phyloP scores from a whole-genome alignment of 64 coral and sea anemone genomes.

The Actinia equina region DNA sequence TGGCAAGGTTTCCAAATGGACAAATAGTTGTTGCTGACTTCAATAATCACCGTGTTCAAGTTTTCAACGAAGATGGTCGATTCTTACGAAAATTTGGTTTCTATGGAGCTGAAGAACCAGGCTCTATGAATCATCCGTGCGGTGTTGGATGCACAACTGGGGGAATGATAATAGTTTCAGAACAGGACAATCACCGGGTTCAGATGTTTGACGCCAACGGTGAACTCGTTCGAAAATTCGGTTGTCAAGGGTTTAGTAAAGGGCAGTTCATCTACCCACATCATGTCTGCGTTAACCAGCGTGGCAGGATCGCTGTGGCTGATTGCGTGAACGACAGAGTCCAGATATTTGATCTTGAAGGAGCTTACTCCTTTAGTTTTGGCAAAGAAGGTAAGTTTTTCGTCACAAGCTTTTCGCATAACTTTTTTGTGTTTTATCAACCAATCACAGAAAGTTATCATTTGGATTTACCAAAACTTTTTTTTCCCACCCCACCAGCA shows the following conservation, averaged over 20 bases:
- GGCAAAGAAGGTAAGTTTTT: conserved; percentile 81
- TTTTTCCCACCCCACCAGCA: too few species aligned
- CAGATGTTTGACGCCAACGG: conserved; percentile 77
- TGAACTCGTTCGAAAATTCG: conserved; percentile 76
- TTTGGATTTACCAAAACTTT: too few species aligned
- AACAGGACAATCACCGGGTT: conserved; percentile 88
- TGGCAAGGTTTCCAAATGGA: conserved; percentile 53
- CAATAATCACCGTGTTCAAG: conserved; percentile 84
- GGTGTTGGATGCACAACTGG: conserved; percentile 76
- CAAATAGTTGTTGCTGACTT: conserved; percentile 94
- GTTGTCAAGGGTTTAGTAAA: conserved; percentile 76
- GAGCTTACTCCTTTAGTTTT: conserved; percentile 68
- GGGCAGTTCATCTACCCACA: conserved; percentile 95
- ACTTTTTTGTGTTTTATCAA: neutral
- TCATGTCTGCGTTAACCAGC: conserved; percentile 70
- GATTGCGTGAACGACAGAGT: conserved; percentile 95
- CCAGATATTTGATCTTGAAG: conserved; percentile 93
- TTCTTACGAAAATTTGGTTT: conserved; percentile 87
- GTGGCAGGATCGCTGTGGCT: conserved; percentile 66
- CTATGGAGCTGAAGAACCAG: conserved; percentile 39
- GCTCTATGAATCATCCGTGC: conserved; percentile 81
- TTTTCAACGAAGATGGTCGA: conserved; percentile 97
- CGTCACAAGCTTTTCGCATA: neutral
- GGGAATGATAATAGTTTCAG: conserved; percentile 76
- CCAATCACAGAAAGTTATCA: too few species aligned